Conservation (phyloP, 1,140 invertebrate species). For the Spodoptera litura region DNA sequence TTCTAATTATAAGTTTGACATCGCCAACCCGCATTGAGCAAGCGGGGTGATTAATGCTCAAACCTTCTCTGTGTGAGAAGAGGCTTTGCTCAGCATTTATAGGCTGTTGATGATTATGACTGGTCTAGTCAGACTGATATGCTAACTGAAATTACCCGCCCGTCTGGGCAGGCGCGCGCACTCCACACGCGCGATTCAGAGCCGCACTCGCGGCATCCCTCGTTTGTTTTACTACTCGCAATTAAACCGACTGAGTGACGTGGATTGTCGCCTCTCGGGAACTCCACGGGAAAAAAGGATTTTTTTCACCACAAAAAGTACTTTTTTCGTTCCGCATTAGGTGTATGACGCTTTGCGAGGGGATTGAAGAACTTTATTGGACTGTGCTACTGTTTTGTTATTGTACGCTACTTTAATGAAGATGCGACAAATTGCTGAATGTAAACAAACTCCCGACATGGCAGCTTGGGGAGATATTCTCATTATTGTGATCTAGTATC, state of each 20-base stretch:
- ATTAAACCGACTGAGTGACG: conserved; percentile 82
- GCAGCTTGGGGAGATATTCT: too few species aligned
- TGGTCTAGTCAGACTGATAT: too few species aligned
- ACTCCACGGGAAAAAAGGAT: conserved; percentile 59
- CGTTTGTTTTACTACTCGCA: conserved; percentile 81
- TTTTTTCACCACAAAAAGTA: conserved; percentile 63
- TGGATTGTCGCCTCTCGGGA: conserved; percentile 74
- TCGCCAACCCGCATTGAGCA: too few species aligned
- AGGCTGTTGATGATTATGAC: too few species aligned
- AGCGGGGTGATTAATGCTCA: too few species aligned
- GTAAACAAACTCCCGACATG: conserved; percentile 3
- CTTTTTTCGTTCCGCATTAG: conserved; percentile 58
- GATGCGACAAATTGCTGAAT: conserved; percentile 24
- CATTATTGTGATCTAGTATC: too few species aligned
- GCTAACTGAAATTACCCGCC: not conserved
- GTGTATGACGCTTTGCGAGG: conserved; percentile 49
- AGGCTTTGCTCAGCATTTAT: too few species aligned
- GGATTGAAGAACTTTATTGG: conserved; percentile 44
- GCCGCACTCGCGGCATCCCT: conserved; percentile 57
- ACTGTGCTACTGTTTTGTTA: conserved; percentile 39
- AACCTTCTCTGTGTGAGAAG: too few species aligned
- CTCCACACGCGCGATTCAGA: conserved; percentile 45
- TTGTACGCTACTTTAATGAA: conserved; percentile 26
- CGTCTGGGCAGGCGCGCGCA: conserved; percentile 53
- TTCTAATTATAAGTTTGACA: too few species aligned